Percentiles rank a stretch among this genome's conserved stretches.
Evolutionary conservation across 2,888 invertebrate genomes (phyloP).

Genomic region (Liodrosophila aerea): DNA sequence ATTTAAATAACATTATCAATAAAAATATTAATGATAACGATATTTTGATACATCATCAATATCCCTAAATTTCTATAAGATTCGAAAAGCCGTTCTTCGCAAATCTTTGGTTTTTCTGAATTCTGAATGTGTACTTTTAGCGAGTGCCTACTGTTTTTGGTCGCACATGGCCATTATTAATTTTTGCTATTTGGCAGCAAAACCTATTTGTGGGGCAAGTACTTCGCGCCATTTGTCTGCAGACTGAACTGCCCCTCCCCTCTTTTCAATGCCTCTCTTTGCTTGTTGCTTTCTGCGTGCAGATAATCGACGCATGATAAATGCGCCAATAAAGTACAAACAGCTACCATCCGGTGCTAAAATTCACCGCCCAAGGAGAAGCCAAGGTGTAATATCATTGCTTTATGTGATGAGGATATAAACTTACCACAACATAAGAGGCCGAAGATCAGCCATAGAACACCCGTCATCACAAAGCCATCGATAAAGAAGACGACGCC

Average conservation of each 20-base stretch:
- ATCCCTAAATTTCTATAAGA: too few relatives aligned
- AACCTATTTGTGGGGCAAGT: constrained; percentile 51
- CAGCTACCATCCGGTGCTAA: constrained; percentile 63
- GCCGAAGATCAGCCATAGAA: constrained; percentile 86
- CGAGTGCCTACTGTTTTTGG: constrained; percentile 28
- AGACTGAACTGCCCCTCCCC: constrained; percentile 4
- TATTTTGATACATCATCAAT: too few relatives aligned
- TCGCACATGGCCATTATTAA: constrained; percentile 29
- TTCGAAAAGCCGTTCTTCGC: too few relatives aligned
- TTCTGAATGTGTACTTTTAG: neutral
- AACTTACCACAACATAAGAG: constrained; percentile 85
- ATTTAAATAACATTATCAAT: too few relatives aligned
- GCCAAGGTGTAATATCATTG: too few relatives aligned
- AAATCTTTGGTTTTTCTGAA: too few relatives aligned
- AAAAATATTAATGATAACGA: too few relatives aligned
- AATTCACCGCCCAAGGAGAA: constrained; percentile 55
- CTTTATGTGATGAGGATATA: too few relatives aligned
- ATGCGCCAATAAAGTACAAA: constrained; percentile 62
- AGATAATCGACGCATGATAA: constrained; percentile 67
- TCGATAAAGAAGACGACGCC: constrained; percentile 89
- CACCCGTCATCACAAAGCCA: constrained; percentile 84
- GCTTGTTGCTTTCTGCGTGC: constrained; percentile 35
- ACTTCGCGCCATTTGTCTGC: constrained; percentile 66
- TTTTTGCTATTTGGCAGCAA: constrained; percentile 44
- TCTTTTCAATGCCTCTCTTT: neutral